Evolutionary conservation across 2,113 vertebrate genomes (phyloP), one percentile per base, ranked within the genome.

Genomic region (Plestiodon gilberti): DNA sequence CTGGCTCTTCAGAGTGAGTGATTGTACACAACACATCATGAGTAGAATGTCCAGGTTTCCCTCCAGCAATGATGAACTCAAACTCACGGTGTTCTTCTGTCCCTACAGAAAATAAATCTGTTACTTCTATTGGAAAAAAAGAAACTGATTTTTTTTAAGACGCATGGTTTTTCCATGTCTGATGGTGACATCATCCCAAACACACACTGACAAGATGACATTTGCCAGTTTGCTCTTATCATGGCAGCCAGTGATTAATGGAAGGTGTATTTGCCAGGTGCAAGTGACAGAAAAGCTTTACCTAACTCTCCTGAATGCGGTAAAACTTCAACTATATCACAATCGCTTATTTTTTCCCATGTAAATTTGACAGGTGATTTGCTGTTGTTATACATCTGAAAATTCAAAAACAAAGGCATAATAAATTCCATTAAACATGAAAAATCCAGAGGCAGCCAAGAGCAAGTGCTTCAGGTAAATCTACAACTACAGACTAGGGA

Each of bases 351-450:
- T 79, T 91, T 97, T 64, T 97, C 96, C 99, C 99, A 99, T 0
- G 91, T 92, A 93, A 97, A 99, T 15, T 74, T 93, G 92, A 99
- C 93, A 33, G 81, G 23, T 0, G 98, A 97, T 92, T 89, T 98
- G 96, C 98, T 99, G 89, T 98, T 96, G 92, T 99, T 99, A 98
- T 98, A 98, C 97, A 99, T 98, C 99, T 99, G 85, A 88, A 94
- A 96, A 89, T 85, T 86, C 83, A 84, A 89, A 90, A 78, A 82
- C 48, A 35, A 89, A 57, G 0, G 1, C 76, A 55, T 57, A 67
- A 40, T 83, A 82, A 81, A 69, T 17, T 0, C 3, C 80, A 1
- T 55, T 81, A 75, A 77, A 35, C 17, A 84, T 64, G 30, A 67
- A 14, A 84, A 76, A 30, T 52, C 40, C n/a, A 59, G 55, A 73